Evolutionary conservation across 2,797 vertebrate species (phyloP).

Genomic region (Periparus ater): DNA sequence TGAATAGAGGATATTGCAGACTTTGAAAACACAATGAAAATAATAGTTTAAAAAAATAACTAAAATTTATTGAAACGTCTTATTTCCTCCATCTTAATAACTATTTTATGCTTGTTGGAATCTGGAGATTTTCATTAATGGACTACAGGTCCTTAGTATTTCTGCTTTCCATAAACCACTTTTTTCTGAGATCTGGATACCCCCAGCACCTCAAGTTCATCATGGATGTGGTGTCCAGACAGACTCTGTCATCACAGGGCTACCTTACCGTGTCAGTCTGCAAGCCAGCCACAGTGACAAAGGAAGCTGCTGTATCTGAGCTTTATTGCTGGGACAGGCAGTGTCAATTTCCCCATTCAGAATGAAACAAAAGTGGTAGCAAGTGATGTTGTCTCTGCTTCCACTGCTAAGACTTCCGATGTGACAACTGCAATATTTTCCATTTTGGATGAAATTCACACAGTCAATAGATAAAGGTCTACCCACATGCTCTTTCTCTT

Average conservation of each 20-base stretch:
- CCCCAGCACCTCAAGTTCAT: fast-evolving
- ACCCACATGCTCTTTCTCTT: neutral
- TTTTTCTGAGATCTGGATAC: neutral
- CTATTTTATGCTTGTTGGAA: neutral
- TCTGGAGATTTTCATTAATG: neutral
- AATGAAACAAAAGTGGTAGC: neutral
- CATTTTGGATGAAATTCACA: neutral
- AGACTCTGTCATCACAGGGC: neutral
- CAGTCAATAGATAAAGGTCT: fast-evolving
- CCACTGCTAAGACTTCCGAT: neutral
- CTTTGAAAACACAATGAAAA: neutral
- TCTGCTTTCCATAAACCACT: neutral
- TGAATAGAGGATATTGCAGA: neutral
- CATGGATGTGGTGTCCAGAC: fast-evolving
- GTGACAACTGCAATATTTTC: neutral
- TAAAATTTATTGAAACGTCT: neutral
- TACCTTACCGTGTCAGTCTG: neutral
- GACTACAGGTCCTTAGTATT: neutral
- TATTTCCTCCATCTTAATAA: neutral
- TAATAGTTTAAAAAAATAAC: neutral
- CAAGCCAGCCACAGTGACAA: neutral
- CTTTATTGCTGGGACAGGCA: neutral
- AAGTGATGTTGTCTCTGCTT: neutral
- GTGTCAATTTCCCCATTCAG: neutral
- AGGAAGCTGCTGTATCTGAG: neutral